A percentile compares a stretch with the other conserved stretches of the same genome.
These are phyloP conservation scores for Pangasius macronema DNA, from an alignment of 2,797 vertebrate species.

Conservation along the genomic window DNA sequence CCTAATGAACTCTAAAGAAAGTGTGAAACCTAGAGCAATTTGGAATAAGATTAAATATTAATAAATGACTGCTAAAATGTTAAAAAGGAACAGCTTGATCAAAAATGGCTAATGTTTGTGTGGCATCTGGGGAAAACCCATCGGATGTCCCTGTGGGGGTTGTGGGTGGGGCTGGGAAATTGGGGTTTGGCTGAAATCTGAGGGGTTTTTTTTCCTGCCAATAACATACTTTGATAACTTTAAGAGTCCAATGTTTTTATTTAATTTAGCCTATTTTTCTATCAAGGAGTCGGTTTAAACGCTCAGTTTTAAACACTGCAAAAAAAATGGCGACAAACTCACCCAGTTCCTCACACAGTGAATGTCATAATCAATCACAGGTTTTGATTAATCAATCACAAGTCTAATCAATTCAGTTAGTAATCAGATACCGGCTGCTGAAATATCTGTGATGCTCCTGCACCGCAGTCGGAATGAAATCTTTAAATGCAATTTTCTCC, in stretches of 20 bases:
- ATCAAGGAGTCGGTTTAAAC: no score
- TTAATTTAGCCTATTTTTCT: no score
- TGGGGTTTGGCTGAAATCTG: not conserved
- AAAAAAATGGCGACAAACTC: no score
- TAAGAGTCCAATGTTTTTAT: no score
- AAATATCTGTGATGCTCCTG: not conserved
- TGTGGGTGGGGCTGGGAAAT: no score
- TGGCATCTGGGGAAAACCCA: not conserved
- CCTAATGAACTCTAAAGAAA: slow-evolving; percentile 20
- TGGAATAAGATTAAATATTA: slow-evolving; percentile 14
- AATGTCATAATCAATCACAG: not conserved
- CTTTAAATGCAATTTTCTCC: not conserved
- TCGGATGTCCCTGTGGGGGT: not conserved
- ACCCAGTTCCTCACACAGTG: not conserved
- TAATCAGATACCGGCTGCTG: not conserved
- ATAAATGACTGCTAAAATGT: not conserved
- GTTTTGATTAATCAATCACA: no score
- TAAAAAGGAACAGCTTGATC: not conserved
- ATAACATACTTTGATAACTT: not conserved
- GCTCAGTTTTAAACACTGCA: no score
- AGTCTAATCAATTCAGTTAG: not conserved
- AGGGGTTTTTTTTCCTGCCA: not conserved
- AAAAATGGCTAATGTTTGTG: not conserved
- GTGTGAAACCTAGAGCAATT: slow-evolving; percentile 9
- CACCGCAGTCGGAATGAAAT: not conserved